phyloP scores from a whole-genome alignment of 2,113 vertebrate species.

The Oostethus manadensis region DNA sequence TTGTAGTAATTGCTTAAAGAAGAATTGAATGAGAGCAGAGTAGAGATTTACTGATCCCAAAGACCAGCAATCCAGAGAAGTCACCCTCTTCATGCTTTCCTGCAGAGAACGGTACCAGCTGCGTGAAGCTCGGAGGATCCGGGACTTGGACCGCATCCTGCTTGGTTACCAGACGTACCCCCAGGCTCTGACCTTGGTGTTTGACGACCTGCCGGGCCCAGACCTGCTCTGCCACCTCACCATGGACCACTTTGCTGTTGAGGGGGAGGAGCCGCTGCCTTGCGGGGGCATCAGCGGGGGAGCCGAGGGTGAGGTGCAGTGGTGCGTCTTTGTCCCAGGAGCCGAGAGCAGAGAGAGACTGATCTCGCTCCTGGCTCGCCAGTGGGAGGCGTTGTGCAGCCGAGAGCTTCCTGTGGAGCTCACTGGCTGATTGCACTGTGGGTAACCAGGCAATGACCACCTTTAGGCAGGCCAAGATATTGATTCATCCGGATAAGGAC shows the following conservation, averaged over 20 bases:
- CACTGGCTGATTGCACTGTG: constrained; percentile 72
- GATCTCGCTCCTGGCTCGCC: constrained; percentile 88
- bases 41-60: background rate
- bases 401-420: constrained; percentile 92
- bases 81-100: background rate
- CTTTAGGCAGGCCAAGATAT: no score
- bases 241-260: constrained; percentile 87
- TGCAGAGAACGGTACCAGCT: constrained; percentile 87
- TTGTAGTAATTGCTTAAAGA: background rate
- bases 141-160: constrained; percentile 90
- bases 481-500: no score
- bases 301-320: constrained; percentile 81
- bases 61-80: background rate
- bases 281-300: constrained; percentile 44
- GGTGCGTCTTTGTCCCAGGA: constrained; percentile 91
- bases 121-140: constrained; percentile 84
- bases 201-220: constrained; percentile 88
- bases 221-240: constrained; percentile 89
- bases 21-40: background rate
- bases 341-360: constrained; percentile 90
- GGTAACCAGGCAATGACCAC: background rate
- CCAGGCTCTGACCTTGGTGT: constrained; percentile 91
- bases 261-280: constrained; percentile 27
- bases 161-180: constrained; percentile 95
- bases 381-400: constrained; percentile 93